Evolutionary conservation across 2,113 vertebrate genomes (phyloP).

Genomic region (Vidua chalybeata): DNA sequence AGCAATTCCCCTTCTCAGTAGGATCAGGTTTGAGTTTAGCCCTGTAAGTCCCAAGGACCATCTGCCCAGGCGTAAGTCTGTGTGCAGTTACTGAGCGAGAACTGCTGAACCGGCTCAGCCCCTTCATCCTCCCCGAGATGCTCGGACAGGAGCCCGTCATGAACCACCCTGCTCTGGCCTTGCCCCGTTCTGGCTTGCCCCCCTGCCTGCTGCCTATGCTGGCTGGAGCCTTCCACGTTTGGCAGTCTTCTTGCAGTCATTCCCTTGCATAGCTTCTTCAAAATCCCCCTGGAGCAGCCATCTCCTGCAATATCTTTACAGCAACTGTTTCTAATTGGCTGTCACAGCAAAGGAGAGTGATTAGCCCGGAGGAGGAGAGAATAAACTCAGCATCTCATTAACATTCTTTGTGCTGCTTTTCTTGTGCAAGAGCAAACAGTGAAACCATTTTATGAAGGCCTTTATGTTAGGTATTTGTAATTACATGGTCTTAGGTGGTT

Average conservation of each 20-base stretch:
- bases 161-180: not conserved
- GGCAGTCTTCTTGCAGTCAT: not conserved
- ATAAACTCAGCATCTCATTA: not conserved
- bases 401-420: not conserved
- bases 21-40: slow-evolving; percentile 18
- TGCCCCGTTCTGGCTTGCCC: not conserved
- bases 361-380: not conserved
- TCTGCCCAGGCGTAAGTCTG: not conserved
- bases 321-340: slow-evolving; percentile 13
- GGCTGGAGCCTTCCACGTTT: not conserved
- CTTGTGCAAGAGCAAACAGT: not conserved
- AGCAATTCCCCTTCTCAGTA: not conserved
- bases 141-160: not conserved
- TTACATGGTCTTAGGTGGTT: not conserved
- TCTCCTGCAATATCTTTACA: not conserved
- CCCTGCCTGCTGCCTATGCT: not conserved
- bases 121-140: not conserved
- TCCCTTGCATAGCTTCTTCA: not conserved
- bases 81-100: not conserved
- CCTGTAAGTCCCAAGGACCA: not conserved
- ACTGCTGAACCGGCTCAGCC: not conserved
- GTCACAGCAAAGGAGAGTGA: not conserved
- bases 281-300: not conserved
- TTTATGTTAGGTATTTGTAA: not conserved
- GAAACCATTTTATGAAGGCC: not conserved